Conservation (phyloP, 2,797 vertebrate genomes). For the Caiman crocodilus region DNA sequence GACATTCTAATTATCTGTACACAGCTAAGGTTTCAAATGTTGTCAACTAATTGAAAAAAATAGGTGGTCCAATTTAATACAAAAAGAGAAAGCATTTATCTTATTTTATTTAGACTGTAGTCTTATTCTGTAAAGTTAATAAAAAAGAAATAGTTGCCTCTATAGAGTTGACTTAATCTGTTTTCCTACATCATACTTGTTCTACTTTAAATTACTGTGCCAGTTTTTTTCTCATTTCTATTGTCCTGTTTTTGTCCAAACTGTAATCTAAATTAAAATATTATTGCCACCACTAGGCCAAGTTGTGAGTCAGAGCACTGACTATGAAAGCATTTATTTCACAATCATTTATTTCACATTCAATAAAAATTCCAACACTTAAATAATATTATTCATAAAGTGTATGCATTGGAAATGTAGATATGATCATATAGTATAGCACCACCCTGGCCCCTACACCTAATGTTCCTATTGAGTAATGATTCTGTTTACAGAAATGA, state of each 20-base stretch:
- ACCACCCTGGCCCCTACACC: slow-evolving; percentile 35
- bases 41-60: not conserved
- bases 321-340: slow-evolving; percentile 7
- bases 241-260: not conserved
- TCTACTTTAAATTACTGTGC: not conserved
- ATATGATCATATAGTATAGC: not conserved
- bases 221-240: not conserved
- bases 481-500: slow-evolving; percentile 40
- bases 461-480: slow-evolving; percentile 59
- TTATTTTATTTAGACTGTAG: not conserved
- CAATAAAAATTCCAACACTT: not conserved
- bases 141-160: not conserved
- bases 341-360: slow-evolving; percentile 36
- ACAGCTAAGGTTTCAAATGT: not conserved
- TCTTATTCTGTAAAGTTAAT: slow-evolving; percentile 6
- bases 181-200: slow-evolving; percentile 1
- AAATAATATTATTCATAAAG: not conserved
- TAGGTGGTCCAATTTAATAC: not conserved
- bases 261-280: not conserved
- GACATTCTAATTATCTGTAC: not conserved
- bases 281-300: not conserved
- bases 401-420: slow-evolving; percentile 18
- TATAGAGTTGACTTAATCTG: not conserved
- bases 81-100: not conserved
- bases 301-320: not conserved